Conservation (phyloP, 2,797 vertebrate species). For the Lophotriccus pileatus region DNA sequence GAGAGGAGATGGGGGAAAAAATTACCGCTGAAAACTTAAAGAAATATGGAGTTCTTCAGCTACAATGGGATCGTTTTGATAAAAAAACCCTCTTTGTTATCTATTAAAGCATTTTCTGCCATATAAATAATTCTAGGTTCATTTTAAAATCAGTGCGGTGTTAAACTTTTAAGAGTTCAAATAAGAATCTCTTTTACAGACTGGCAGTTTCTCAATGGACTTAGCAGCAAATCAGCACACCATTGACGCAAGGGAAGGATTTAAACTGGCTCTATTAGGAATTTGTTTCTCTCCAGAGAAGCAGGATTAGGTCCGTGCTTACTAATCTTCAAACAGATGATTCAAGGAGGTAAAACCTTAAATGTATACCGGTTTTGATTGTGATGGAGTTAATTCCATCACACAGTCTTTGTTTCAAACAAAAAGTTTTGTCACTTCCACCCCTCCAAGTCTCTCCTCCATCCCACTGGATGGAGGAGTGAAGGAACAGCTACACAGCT, state of each 20-base stretch:
- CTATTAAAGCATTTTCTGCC: background rate
- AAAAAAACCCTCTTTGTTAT: rapidly evolving
- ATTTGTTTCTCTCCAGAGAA: background rate
- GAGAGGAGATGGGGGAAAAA: background rate
- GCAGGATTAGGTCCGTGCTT: background rate
- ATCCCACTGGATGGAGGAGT: background rate
- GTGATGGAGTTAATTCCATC: background rate
- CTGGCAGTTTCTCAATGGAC: background rate
- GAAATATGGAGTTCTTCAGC: background rate
- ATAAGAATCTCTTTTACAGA: background rate
- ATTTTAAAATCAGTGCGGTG: background rate
- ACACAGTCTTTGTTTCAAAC: background rate
- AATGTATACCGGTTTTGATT: rapidly evolving
- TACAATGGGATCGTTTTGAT: background rate
- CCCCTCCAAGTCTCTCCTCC: background rate
- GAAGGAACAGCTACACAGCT: background rate
- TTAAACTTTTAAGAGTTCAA: background rate
- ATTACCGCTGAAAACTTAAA: background rate
- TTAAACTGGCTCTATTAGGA: background rate
- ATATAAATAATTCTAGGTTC: background rate
- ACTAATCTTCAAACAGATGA: background rate
- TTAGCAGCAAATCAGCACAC: background rate
- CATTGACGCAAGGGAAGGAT: background rate
- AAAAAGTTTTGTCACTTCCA: background rate
- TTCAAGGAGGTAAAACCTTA: background rate